Base-by-base conservation (phyloP, 2,888 invertebrate genomes). In the Dioctria linearis region DNA sequence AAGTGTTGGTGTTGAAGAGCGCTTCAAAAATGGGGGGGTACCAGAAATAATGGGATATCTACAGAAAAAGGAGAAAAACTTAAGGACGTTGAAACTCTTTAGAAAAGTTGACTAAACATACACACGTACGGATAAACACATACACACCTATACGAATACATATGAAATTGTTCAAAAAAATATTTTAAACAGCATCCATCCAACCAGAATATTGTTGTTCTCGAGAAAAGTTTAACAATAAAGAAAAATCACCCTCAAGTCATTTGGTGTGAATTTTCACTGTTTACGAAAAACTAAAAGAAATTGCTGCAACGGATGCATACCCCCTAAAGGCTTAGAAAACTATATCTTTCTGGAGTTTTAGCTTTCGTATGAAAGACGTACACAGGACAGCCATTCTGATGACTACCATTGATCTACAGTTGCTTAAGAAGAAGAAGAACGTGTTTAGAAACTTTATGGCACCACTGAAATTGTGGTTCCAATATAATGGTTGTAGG, bases 1-100 rank as follows among this genome's bases (percentile, higher is more conserved):
- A 59, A 59, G 59, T 43, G 61, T 40, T 42, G 59, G 61, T 75
- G 75, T 46, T 75, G 75, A 75, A 75, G 59, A 61, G 61, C 75
- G 59, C 59, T 43, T 25, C 25, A 25, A 25, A 25, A 25, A 51
- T 39, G 75, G 75, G 37, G n/a, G 42, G 13, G 4, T 40, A 46
- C 37, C 13, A 57, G 40, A 73, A 73, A 73, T 39, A 42, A 73
- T 54, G 73, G 39, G 25, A 46, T 11, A 13, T 8, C 5, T 13
- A 57, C 4, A 57, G 1, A n/a, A 13, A 57, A 57, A 57, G 57
- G n/a, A 57, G 25, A 40, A 40, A 65, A 65, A 3, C 37, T 13
- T 65, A 40, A 65, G 65, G 40, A 65, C 65, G 40, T 40, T 65
- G 39, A n/a, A 65, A 11, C 59, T 75, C 49, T 75, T 37, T 71